phyloP scores from a whole-genome alignment of 2,888 invertebrate genomes.

The Ryuthela nishihirai region DNA sequence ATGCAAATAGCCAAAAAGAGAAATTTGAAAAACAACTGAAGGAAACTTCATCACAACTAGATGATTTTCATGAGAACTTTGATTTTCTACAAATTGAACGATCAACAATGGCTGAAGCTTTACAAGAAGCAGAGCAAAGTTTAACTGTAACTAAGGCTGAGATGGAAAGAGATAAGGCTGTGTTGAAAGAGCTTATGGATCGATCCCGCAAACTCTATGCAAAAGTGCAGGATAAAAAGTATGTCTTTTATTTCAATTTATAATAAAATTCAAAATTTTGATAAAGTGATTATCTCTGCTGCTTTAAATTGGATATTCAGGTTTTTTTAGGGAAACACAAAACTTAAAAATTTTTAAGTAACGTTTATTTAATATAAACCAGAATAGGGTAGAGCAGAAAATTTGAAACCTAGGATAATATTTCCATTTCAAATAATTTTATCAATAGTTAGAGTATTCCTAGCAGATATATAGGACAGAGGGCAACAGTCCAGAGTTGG shows the following conservation, averaged over 20 bases:
- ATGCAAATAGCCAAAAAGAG: slow-evolving; percentile 1
- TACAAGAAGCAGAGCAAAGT: slow-evolving; percentile 34
- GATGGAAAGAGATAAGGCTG: slow-evolving; percentile 22
- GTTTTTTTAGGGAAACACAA: too few species aligned
- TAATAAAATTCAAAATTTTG: background rate
- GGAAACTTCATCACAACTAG: slow-evolving; percentile 8
- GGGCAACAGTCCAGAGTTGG: too few species aligned
- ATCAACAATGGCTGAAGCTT: slow-evolving; percentile 35
- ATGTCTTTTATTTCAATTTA: background rate
- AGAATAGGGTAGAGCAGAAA: too few species aligned
- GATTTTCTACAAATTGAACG: slow-evolving; percentile 39
- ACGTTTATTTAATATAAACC: too few species aligned
- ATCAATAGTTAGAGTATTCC: too few species aligned
- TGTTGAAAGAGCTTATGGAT: slow-evolving; percentile 29
- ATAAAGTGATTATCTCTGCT: too few species aligned
- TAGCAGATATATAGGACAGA: too few species aligned
- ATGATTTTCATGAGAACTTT: slow-evolving; percentile 34
- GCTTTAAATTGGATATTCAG: too few species aligned
- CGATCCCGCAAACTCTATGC: slow-evolving; percentile 32
- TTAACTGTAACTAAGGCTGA: slow-evolving; percentile 22
- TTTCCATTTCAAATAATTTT: too few species aligned
- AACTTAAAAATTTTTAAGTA: too few species aligned
- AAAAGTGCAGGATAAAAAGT: slow-evolving; percentile 37
- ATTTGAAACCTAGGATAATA: too few species aligned
- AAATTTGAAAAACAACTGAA: slow-evolving; percentile 15